Conservation (phyloP, 1,140 invertebrate genomes). For the Homarus americanus region DNA sequence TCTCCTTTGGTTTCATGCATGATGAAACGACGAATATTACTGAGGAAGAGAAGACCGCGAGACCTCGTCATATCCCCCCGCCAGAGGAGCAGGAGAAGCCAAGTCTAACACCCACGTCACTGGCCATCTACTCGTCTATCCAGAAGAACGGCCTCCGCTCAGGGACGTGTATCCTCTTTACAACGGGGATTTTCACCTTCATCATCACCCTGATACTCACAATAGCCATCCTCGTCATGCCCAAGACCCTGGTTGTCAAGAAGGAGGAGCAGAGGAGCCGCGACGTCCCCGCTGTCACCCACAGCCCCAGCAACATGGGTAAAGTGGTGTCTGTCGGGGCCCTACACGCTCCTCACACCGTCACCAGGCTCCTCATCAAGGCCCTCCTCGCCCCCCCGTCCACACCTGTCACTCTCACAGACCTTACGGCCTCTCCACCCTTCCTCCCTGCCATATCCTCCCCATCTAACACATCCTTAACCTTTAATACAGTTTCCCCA, state of each 20-base stretch:
- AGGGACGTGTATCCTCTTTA: constrained; percentile 3
- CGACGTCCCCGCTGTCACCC: background rate
- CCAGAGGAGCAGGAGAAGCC: constrained; percentile 13
- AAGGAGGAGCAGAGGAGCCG: background rate
- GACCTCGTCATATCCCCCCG: background rate
- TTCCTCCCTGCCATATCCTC: too few relatives aligned
- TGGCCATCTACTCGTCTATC: constrained; percentile 33
- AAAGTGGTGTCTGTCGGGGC: background rate
- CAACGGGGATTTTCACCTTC: constrained; percentile 19
- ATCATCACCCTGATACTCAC: constrained; percentile 20
- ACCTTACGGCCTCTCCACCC: too few relatives aligned
- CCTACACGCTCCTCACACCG: background rate
- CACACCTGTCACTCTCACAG: background rate
- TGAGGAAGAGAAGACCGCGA: background rate
- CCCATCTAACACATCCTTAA: too few relatives aligned
- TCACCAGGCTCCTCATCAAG: background rate
- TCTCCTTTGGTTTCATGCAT: background rate
- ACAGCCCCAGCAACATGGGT: background rate
- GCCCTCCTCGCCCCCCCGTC: background rate
- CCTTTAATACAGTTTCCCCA: too few relatives aligned
- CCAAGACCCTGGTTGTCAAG: background rate
- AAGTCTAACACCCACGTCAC: background rate
- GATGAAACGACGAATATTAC: background rate
- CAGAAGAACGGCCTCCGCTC: background rate
- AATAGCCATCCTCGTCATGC: constrained; percentile 1